Percentiles rank a stretch among this genome's conserved stretches.
These are phyloP conservation scores for Cylloceria caligata DNA, from an alignment of 2,888 invertebrate genomes.

Conservation along the genomic window DNA sequence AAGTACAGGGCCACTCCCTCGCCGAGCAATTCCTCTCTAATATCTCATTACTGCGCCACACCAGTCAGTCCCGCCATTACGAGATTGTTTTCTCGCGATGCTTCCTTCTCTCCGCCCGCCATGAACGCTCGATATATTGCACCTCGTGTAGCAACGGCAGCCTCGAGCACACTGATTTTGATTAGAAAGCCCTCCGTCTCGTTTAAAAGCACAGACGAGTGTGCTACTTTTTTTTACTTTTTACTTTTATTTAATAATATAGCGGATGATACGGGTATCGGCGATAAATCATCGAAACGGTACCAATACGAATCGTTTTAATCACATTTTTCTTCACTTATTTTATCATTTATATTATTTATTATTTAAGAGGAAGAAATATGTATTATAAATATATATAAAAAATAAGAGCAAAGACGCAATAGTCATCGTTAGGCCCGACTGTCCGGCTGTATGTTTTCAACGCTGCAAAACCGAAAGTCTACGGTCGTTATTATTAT, in stretches of 20 bases:
- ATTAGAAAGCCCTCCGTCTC: constrained; percentile 24
- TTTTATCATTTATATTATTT: not conserved
- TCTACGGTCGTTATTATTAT: constrained; percentile 53
- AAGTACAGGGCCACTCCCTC: constrained; percentile 82
- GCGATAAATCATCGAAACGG: not conserved
- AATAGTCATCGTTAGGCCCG: constrained; percentile 34
- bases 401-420: not conserved
- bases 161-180: constrained; percentile 28
- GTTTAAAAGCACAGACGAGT: not conserved
- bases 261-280: not conserved
- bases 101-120: constrained; percentile 58
- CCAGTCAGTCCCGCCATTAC: constrained; percentile 84
- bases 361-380: not conserved
- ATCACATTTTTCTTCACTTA: not conserved
- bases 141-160: constrained; percentile 46
- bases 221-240: constrained; percentile 3
- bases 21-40: constrained; percentile 79
- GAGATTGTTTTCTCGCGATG: constrained; percentile 83
- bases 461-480: constrained; percentile 2
- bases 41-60: constrained; percentile 84
- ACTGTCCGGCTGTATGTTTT: constrained; percentile 6
- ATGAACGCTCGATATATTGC: constrained; percentile 79
- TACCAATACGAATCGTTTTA: not conserved
- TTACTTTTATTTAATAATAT: not conserved
- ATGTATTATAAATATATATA: not conserved